Conservation (phyloP, 2,113 vertebrate species). For the Nothocercus nigrocapillus region DNA sequence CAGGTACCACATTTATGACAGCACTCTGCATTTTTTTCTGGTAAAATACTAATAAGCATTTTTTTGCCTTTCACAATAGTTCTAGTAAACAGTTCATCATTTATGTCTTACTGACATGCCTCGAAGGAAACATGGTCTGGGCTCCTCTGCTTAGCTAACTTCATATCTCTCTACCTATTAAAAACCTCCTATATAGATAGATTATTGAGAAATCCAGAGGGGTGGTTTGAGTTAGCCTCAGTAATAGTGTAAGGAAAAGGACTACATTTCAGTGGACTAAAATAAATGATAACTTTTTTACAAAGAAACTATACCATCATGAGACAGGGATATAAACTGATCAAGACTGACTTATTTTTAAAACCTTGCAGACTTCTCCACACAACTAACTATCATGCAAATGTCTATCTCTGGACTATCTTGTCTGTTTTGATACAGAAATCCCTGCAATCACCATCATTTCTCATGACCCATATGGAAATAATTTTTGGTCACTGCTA, state of each 20-base stretch:
- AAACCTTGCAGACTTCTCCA: conserved; percentile 2
- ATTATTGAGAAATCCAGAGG: conserved; percentile 26
- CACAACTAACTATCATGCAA: conserved; percentile 22
- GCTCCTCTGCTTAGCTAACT: conserved; percentile 15
- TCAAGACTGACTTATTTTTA: not conserved
- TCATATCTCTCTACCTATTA: conserved; percentile 27
- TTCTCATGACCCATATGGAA: conserved; percentile 48
- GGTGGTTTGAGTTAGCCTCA: not conserved
- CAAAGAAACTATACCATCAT: not conserved
- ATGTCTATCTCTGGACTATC: conserved; percentile 15
- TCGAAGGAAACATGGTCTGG: conserved; percentile 19
- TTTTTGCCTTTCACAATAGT: not conserved
- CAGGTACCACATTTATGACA: not conserved
- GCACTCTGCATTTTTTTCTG: not conserved
- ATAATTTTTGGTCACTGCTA: conserved; percentile 48
- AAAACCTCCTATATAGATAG: conserved; percentile 21
- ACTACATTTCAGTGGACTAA: not conserved
- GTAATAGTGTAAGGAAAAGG: not conserved
- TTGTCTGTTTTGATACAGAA: conserved; percentile 47
- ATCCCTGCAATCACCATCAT: not conserved
- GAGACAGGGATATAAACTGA: not conserved
- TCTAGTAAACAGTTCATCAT: not conserved
- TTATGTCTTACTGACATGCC: conserved; percentile 10
- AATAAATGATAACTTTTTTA: not conserved
- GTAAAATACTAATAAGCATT: not conserved